phyloP scores from a whole-genome alignment of 1,140 invertebrate species.

The Caenorhabditis inopinata region DNA sequence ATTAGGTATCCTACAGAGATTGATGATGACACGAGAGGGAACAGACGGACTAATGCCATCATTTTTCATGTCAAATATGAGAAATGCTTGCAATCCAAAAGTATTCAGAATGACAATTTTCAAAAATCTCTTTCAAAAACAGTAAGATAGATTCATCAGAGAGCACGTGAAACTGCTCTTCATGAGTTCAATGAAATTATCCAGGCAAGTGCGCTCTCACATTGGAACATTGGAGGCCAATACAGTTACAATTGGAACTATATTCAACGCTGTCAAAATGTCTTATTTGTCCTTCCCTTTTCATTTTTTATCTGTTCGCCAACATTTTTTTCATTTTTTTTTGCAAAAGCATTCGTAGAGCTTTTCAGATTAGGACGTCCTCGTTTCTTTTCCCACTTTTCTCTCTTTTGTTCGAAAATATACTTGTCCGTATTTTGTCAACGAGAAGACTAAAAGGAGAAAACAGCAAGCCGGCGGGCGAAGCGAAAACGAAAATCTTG shows the following conservation, averaged over 20 bases:
- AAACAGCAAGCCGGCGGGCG: background rate
- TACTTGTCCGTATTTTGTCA: slow-evolving; percentile 35
- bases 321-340: background rate
- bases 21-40: slow-evolving; percentile 7
- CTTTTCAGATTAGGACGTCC: slow-evolving; percentile 30
- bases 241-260: background rate
- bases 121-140: too few species aligned
- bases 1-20: slow-evolving; percentile 12
- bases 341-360: slow-evolving; percentile 4
- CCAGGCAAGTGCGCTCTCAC: too few species aligned
- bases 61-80: slow-evolving; percentile 15
- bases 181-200: too few species aligned
- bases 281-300: background rate
- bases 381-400: background rate
- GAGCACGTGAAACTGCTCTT: too few species aligned
- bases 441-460: background rate
- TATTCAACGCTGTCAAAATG: too few species aligned
- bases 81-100: too few species aligned
- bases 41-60: background rate
- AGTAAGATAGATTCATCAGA: too few species aligned
- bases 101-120: too few species aligned
- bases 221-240: too few species aligned
- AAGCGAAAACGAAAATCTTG: slow-evolving; percentile 11
- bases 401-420: slow-evolving; percentile 26
- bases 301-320: background rate